Base-by-base conservation (phyloP, 2,113 vertebrate genomes). In the Rhipidura dahli region DNA sequence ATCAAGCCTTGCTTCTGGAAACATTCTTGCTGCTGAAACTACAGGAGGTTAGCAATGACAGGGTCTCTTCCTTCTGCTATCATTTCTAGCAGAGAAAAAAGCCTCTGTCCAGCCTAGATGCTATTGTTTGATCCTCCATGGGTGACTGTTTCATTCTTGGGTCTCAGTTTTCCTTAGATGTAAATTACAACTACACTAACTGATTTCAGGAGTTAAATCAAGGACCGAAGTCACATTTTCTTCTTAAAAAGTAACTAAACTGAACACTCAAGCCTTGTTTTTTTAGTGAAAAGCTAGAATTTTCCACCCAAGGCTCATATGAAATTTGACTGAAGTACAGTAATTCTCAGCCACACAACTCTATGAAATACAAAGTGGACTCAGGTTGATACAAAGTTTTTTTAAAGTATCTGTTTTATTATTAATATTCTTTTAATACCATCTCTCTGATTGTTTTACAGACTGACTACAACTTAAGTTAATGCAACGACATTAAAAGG, bases 351-450 rank as follows among this genome's bases (percentile, higher is more conserved):
- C 20, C 22, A 88, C 37, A 17, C 23, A 44, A 13, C n/a, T 79
- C 6, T 26, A 45, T 44, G 12, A 51, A 93, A 93, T 60, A 15
- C 4, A 59, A 90, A 85, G 28, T 42, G 4, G 35, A 47, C 39
- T 75, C n/a, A 83, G 9, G 24, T 54, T 91, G 24, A 30, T 89
- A 83, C 5, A 42, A 86, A 70, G 17, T 27, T 89, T 89, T 57
- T 57, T 70, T 89, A 90, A 80, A 90, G 47, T 68, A 82, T 50
- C 81, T 96, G 39, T 89, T 97, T 88, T 93, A 97, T 96, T 96
- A 96, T 94, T 97, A 75, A 91, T 92, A 92, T 70, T 73, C 45
- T 94, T 97, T 88, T 93, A 96, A 96, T 90, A 95, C 86, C 90
- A 66, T 92, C 35, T 76, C 28, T 89, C 68, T 2, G 15, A 76